These are phyloP conservation scores for Peromyscus aztecus DNA, from an alignment of 2,797 vertebrate species.

Conservation along the genomic window DNA sequence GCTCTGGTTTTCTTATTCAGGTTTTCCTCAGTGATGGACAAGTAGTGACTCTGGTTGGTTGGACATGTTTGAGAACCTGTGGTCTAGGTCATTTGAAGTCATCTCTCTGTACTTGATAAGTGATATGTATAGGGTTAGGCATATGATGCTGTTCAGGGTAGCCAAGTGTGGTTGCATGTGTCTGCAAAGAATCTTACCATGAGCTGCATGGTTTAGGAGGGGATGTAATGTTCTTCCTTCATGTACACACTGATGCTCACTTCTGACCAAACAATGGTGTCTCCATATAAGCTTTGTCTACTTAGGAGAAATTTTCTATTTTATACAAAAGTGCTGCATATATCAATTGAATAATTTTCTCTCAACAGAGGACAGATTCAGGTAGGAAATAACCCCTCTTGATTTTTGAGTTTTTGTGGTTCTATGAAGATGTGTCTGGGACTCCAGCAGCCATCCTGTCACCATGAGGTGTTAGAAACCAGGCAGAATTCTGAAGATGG, in stretches of 20 bases:
- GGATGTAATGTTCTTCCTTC: not conserved
- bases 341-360: not conserved
- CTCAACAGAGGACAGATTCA: not conserved
- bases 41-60: not conserved
- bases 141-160: not conserved
- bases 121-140: not conserved
- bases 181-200: not conserved
- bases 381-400: no score
- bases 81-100: not conserved
- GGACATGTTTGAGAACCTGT: not conserved
- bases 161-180: fast-evolving
- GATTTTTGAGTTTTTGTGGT: not conserved
- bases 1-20: not conserved
- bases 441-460: not conserved
- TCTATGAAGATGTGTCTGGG: not conserved
- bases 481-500: not conserved
- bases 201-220: not conserved
- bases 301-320: not conserved
- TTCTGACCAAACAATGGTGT: not conserved
- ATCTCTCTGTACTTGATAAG: no score
- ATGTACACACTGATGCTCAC: not conserved
- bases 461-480: not conserved
- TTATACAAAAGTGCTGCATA: no score
- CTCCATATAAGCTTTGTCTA: not conserved
- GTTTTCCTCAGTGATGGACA: no score